Evolutionary conservation across 2,888 invertebrate genomes (phyloP).

Genomic region (Cataglyphis altisquamis): DNA sequence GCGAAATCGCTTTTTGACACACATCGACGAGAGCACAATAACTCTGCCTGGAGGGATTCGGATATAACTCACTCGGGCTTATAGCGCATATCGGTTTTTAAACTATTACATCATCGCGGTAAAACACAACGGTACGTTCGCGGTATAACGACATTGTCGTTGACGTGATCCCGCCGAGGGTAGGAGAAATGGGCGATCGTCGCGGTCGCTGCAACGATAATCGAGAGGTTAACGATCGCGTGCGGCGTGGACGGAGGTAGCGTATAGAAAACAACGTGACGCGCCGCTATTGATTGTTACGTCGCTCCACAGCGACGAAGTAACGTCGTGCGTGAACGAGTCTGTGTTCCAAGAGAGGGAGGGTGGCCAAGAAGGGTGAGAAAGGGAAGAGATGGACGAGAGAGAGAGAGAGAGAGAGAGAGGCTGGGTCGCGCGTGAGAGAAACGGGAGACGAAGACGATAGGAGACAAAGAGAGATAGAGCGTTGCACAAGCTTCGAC

Average conservation of each 20-base stretch:
- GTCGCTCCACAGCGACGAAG: slow-evolving; percentile 54
- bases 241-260: slow-evolving; percentile 60
- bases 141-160: slow-evolving; percentile 47
- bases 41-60: slow-evolving; percentile 11
- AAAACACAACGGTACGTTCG: slow-evolving; percentile 24
- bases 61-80: slow-evolving; percentile 21
- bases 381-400: slow-evolving; percentile 40
- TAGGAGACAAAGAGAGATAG: slow-evolving; percentile 28
- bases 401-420: not conserved
- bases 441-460: slow-evolving; percentile 56
- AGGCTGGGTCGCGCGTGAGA: not conserved
- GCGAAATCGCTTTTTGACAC: slow-evolving; percentile 19
- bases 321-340: slow-evolving; percentile 51
- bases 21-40: not conserved
- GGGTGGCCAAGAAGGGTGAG: slow-evolving; percentile 57
- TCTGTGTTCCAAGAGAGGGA: slow-evolving; percentile 47
- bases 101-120: slow-evolving; percentile 43
- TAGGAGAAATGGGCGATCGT: slow-evolving; percentile 54
- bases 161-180: slow-evolving; percentile 24
- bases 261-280: slow-evolving; percentile 69
- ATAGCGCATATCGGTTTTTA: slow-evolving; percentile 29
- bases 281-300: slow-evolving; percentile 72
- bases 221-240: slow-evolving; percentile 73
- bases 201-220: slow-evolving; percentile 64
- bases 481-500: slow-evolving; percentile 62